Evolutionary conservation across 2,888 invertebrate genomes (phyloP).

Genomic region (Oeneis ivallda): DNA sequence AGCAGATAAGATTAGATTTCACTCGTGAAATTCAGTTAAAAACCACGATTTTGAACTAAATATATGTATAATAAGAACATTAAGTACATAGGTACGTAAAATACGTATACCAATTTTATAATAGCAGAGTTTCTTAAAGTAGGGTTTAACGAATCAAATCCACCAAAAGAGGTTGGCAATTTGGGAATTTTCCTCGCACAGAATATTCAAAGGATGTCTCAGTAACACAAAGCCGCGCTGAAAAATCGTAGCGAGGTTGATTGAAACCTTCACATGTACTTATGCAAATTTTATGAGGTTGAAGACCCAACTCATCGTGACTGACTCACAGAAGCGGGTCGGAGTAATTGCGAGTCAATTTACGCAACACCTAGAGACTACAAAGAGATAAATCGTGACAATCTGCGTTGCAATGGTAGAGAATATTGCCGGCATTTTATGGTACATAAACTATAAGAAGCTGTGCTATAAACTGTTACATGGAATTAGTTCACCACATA

Average conservation of each 20-base stretch:
- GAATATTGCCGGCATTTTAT: too few species aligned
- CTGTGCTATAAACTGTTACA: too few species aligned
- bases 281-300: conserved; percentile 41
- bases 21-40: too few species aligned
- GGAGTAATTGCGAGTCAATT: conserved; percentile 25
- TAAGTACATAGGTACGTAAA: too few species aligned
- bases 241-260: conserved; percentile 38
- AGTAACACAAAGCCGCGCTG: conserved; percentile 35
- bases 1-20: too few species aligned
- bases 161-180: conserved; percentile 23
- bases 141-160: conserved; percentile 26
- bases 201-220: conserved; percentile 26
- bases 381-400: conserved; percentile 4
- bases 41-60: neutral
- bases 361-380: conserved; percentile 6
- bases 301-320: conserved; percentile 35
- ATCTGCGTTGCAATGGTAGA: neutral
- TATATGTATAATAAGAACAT: too few species aligned
- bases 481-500: too few species aligned
- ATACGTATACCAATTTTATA: neutral
- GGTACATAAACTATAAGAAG: too few species aligned
- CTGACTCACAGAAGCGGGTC: conserved; percentile 26
- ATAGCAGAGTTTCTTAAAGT: conserved; percentile 15
- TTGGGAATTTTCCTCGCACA: conserved; percentile 24
- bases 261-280: conserved; percentile 40